These are phyloP conservation scores for Diorhabda sublineata DNA, from an alignment of 1,140 invertebrate species.

Conservation along the genomic window DNA sequence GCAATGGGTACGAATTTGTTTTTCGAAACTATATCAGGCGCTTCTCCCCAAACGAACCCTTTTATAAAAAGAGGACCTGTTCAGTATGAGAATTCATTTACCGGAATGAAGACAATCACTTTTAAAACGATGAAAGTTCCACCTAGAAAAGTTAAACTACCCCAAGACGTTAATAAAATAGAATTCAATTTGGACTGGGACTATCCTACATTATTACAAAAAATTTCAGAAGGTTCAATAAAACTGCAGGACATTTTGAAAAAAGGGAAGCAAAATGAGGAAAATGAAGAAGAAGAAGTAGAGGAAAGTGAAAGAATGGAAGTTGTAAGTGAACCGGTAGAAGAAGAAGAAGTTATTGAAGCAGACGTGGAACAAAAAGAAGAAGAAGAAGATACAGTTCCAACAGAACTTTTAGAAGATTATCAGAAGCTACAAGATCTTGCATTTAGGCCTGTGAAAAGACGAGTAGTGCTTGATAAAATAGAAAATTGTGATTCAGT, in stretches of 20 bases:
- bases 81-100: slow-evolving; percentile 20
- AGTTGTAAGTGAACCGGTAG: background rate
- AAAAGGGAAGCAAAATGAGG: background rate
- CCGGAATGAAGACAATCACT: slow-evolving; percentile 27
- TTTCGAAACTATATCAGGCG: slow-evolving; percentile 24
- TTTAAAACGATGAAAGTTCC: slow-evolving; percentile 32
- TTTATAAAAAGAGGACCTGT: slow-evolving; percentile 25
- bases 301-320: slow-evolving; percentile 12
- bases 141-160: slow-evolving; percentile 13
- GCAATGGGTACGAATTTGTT: slow-evolving; percentile 36
- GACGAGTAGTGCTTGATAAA: background rate
- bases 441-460: slow-evolving; percentile 7
- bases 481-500: slow-evolving; percentile 11
- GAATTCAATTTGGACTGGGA: slow-evolving; percentile 33
- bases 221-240: slow-evolving; percentile 29
- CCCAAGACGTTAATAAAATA: slow-evolving; percentile 18
- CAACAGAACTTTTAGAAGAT: slow-evolving; percentile 8
- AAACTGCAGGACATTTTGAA: slow-evolving; percentile 26
- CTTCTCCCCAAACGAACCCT: slow-evolving; percentile 13
- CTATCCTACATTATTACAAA: slow-evolving; percentile 30
- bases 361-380: background rate
- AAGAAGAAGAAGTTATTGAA: background rate
- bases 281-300: slow-evolving; percentile 6
- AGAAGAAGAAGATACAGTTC: background rate
- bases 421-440: slow-evolving; percentile 9